Percentiles rank a stretch among this genome's conserved stretches.
Evolutionary conservation across 2,888 invertebrate genomes (phyloP).

Genomic region (Spodoptera picta): DNA sequence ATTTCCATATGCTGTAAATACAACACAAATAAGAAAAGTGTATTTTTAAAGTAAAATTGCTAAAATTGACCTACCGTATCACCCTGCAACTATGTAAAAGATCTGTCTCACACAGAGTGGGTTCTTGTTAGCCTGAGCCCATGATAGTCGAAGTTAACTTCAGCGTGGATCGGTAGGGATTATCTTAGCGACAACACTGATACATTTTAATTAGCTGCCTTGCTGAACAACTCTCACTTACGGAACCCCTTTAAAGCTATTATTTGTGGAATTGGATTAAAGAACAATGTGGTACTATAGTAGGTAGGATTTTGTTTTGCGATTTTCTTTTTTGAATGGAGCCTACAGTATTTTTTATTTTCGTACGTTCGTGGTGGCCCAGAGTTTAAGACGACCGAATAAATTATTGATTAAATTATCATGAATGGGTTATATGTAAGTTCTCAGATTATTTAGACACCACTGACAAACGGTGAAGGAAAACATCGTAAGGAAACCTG

Average conservation of each 20-base stretch:
- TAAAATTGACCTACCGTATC: constrained; percentile 20
- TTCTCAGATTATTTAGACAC: no score
- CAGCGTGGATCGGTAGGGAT: constrained; percentile 46
- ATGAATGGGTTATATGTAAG: no score
- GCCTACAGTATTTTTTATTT: no score
- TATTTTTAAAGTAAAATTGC: no score
- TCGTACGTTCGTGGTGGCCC: no score
- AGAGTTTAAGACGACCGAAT: no score
- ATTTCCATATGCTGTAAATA: no score
- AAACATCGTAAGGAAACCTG: no score
- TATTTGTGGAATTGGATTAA: neutral
- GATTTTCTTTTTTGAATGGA: constrained; percentile 1
- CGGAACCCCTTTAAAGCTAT: constrained; percentile 10
- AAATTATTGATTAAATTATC: no score
- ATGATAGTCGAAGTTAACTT: constrained; percentile 46
- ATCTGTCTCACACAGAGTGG: constrained; percentile 24
- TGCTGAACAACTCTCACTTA: constrained; percentile 7
- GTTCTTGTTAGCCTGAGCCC: constrained; percentile 26
- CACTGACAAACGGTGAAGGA: no score
- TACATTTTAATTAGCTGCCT: constrained; percentile 41
- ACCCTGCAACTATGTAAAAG: constrained; percentile 6
- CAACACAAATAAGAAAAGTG: no score
- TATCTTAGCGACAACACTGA: constrained; percentile 50
- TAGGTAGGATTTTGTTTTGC: constrained; percentile 23
- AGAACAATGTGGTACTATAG: neutral